A percentile compares a stretch with the other conserved stretches of the same genome.
phyloP scores from a whole-genome alignment of 1,140 invertebrate species.

The Drusus annulatus region DNA sequence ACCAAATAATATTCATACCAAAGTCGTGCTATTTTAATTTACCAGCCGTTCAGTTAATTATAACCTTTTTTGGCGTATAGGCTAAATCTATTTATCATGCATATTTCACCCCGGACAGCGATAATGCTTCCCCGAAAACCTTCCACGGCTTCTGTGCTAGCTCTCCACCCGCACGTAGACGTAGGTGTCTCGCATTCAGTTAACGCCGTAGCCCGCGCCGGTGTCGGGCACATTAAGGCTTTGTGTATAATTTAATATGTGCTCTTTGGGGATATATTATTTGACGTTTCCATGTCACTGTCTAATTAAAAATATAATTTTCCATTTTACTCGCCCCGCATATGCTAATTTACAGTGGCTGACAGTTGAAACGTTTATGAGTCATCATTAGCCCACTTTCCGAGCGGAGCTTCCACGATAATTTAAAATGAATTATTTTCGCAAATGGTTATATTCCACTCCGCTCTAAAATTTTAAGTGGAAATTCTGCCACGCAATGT shows the following conservation, averaged over 20 bases:
- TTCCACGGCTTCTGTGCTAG: too few species aligned
- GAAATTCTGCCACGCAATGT: slow-evolving; percentile 14
- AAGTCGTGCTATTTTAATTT: too few species aligned
- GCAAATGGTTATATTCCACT: slow-evolving; percentile 35
- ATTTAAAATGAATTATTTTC: slow-evolving; percentile 38
- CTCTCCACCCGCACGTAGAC: too few species aligned
- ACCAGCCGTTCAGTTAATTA: too few species aligned
- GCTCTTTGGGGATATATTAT: slow-evolving; percentile 27
- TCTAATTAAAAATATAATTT: slow-evolving; percentile 40
- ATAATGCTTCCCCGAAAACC: too few species aligned
- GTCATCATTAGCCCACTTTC: slow-evolving; percentile 27
- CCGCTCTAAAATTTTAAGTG: slow-evolving; percentile 22
- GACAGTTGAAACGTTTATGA: slow-evolving; percentile 11
- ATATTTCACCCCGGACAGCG: too few species aligned
- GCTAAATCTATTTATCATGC: too few species aligned
- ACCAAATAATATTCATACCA: too few species aligned
- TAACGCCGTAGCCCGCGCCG: too few species aligned
- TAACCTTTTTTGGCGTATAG: too few species aligned
- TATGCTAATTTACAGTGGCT: slow-evolving; percentile 36
- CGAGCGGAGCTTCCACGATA: slow-evolving; percentile 13
- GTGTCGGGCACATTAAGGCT: slow-evolving; percentile 19
- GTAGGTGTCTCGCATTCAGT: too few species aligned
- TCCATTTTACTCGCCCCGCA: slow-evolving; percentile 31
- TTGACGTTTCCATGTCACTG: slow-evolving; percentile 27
- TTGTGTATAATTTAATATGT: slow-evolving; percentile 6